Base-by-base conservation (phyloP, 2,888 invertebrate species). In the Eledona agricola region DNA sequence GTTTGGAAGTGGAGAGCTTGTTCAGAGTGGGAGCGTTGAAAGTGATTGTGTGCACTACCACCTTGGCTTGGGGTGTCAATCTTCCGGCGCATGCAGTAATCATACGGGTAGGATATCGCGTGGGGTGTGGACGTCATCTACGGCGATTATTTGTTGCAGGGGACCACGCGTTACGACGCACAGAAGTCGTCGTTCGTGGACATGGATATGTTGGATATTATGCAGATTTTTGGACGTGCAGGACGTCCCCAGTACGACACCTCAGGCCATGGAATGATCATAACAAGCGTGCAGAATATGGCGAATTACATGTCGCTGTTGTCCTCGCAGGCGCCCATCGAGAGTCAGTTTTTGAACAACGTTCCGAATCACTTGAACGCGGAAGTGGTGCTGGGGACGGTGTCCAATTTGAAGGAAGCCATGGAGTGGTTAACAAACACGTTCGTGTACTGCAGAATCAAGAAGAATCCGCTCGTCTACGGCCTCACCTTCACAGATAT, bases 41-140 rank as follows among this genome's bases (percentile, higher is more conserved):
- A 72, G 94, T 91, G 0, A 79, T 99, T 1, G 91, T 96, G 4
- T 98, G 98, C 73, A 99, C 99, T 0, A 93, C 99, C 0, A 99
- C 99, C 0, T 80, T 99, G 16, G 99, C 99, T 13, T 99, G 99
- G 99, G 99, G 99, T 63, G 98, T 99, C 2, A 99, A 99, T 79
- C 81, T 99, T 59, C 99, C 99, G 0, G 99, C 99, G 0, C 97
- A 98, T 74, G 97, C 95, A 16, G 98, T 99, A 57, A 86, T 99
- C 34, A 96, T 96, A 58, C 87, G 91, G 77, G 93, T 92, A 77
- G 75, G 77, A 31, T 4, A n/a, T 31, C 16, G 5, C 16, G 3
- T 2, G 2, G 9, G 3, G 28, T 28, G 11, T 28, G 28, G 5
- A 28, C 3, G 28, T 28, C 4, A 11, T n/a, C n/a, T n/a, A n/a